Evolutionary conservation across 2,888 invertebrate species (phyloP), one percentile per base, ranked within the genome.

Genomic region (Leptothorax acervorum): DNA sequence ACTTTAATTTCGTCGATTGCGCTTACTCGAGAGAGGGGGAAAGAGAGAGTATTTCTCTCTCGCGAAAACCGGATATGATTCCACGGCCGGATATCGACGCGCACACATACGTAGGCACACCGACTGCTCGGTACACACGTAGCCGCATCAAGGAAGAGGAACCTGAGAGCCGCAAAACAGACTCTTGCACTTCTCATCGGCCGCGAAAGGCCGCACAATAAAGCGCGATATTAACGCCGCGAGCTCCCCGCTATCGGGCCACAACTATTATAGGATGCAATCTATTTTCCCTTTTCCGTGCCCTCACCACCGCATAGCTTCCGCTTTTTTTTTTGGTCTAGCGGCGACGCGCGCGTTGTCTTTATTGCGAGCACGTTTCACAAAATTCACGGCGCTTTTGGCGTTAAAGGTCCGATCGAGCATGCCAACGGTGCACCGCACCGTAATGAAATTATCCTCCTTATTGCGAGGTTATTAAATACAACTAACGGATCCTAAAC

Each of bases 191-290:
- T 60, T 63, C 35, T 23, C 48, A 45, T 23, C 12, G 15, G 35
- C 15, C 70, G 53, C 55, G 65, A 53, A 63, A 81, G 48, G 39
- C n/a, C 18, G 81, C n/a, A 15, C 73, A 70, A 84, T 70, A 66
- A 82, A 84, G 60, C 66, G 42, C 63, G 45, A 84, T 84, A 82
- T 84, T 84, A 82, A 82, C 82, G 83, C 81, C 71, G 66, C 73
- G 84, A 82, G 60, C 62, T 9, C 6, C n/a, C 12, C n/a, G 23
- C 70, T 31, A 55, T 73, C 35, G 39, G 9, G 15, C 42, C 65
- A 48, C 83, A 70, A 65, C 73, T 66, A 23, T 23, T 23, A 23
- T 23, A 28, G 82, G 71, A 78, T 45, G 31, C 53, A 66, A 70
- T 71, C 28, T 15, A 23, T 65, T 45, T 2, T 12, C n/a, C 35